Base-by-base conservation (phyloP, 2,888 invertebrate species). In the Sabatieria punctata region DNA sequence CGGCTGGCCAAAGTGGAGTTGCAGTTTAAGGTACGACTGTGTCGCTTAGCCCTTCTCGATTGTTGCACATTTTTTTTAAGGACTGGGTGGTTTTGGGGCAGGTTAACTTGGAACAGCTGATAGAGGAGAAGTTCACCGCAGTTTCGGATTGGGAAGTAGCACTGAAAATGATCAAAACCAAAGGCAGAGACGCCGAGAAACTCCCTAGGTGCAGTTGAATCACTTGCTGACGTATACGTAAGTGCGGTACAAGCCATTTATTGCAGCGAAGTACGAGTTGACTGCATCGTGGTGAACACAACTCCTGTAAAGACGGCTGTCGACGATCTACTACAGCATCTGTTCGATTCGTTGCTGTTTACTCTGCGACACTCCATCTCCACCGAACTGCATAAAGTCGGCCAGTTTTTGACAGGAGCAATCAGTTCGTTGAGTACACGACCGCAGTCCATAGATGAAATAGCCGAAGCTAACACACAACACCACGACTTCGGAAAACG, bases 131-230 rank as follows among this genome's bases (percentile, higher is more conserved):
- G 55, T 71, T 88, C 43, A 70, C 68, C 2, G 73, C 73, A 6
- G 77, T 82, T 44, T 73, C 75, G 3, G 80, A 91, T 64, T 93
- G 85, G 85, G 86, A 89, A 64, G 66, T 72, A 45, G 86, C 88
- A 68, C 85, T 89, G 65, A 78, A 81, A 50, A 79, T 81, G 1
- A 80, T 86, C 55, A 91, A 91, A 68, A 77, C 79, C 1, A 81
- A 84, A 60, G 85, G 85, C n/a, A 83, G 88, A 62, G 82, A 88
- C 61, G 80, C 86, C 51, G 85, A 85, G n/a, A 82, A 84, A 67
- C 73, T 89, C 60, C 79, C 82, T 42, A 81, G 78, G 82, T 83
- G 67, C 70, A 71, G 65, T 38, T 8, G 26, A 15, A n/a, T 1
- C 19, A 15, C 30, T 49, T 26, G 18, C 27, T 35, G 26, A 47